Base-by-base conservation (phyloP, 2,888 invertebrate species). In the Leucophenga maculata region DNA sequence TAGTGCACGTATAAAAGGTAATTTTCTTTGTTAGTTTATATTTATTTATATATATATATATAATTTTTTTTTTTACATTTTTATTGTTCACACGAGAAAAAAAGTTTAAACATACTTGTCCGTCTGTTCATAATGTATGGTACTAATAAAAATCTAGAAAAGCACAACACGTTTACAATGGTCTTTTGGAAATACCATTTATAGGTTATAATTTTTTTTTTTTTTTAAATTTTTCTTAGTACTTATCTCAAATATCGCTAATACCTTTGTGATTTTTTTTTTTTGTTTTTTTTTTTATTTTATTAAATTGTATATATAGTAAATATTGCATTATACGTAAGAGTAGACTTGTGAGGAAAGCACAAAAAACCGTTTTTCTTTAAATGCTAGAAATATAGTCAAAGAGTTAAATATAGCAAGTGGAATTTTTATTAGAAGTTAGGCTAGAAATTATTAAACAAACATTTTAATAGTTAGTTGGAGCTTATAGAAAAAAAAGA, bases 101-200 rank as follows among this genome's bases (percentile, higher is more conserved):
- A 83, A 75, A 72, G 74, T 75, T 78, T 70, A 44, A 55, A 44
- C 66, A 26, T 4, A 26, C 72, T 72, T 60, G 75, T 68, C 65
- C 73, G 70, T 74, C 71, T 60, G 75, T 68, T 67, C 73, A 71
- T 74, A 67, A 74, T 73, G 78, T 79, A 75, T 75, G 74, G 76
- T 85, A 86, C 83, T 81, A 81, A 32, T 26, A 26, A 86, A 86
- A 85, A 81, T 81, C 86, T 85, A 85, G 78, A 86, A 86, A 86
- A 86, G 86, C 86, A 86, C 86, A 86, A 86, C 87, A 86, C 87
- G 85, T 86, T 86, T 86, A 83, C 85, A 85, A 86, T 85, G 86
- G 86, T 85, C 81, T 85, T 86, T 85, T 85, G 77, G 73, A 86
- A 85, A 85, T 78, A 86, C 86, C 86, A 86, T 86, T 79, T 75